These are phyloP conservation scores for Tipula lateralis DNA, from an alignment of 2,888 invertebrate genomes.

Conservation along the genomic window DNA sequence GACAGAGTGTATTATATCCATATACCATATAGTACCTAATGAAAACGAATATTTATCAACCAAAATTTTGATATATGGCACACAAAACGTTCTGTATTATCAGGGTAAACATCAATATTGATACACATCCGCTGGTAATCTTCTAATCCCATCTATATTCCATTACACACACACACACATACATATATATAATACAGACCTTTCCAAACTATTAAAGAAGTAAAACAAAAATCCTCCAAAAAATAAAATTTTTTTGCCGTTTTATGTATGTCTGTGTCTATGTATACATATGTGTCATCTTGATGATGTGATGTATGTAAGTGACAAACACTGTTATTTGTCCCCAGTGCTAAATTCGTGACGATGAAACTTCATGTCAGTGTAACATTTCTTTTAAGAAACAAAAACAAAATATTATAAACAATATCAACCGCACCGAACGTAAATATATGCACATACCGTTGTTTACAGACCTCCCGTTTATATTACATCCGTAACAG, in stretches of 20 bases:
- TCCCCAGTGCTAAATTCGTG: neutral
- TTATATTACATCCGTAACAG: neutral
- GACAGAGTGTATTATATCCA: neutral
- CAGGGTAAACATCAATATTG: constrained; percentile 19
- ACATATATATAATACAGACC: no score
- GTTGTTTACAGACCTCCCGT: neutral
- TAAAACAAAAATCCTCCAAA: neutral
- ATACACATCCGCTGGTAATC: neutral
- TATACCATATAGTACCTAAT: neutral
- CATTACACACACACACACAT: neutral
- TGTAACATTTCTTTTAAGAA: neutral
- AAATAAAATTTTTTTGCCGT: neutral
- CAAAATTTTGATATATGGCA: constrained; percentile 19
- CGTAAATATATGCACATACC: neutral
- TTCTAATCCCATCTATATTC: neutral
- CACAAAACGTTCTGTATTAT: constrained; percentile 2
- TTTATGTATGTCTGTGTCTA: no score
- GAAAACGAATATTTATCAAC: neutral
- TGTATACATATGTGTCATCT: neutral
- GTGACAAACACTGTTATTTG: neutral
- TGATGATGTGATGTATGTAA: neutral
- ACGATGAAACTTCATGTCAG: neutral
- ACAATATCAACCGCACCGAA: neutral
- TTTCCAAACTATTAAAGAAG: neutral
- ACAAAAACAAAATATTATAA: neutral